These are phyloP conservation scores for Onychomys leucogaster DNA, from an alignment of 2,797 vertebrate genomes.

Conservation along the genomic window DNA sequence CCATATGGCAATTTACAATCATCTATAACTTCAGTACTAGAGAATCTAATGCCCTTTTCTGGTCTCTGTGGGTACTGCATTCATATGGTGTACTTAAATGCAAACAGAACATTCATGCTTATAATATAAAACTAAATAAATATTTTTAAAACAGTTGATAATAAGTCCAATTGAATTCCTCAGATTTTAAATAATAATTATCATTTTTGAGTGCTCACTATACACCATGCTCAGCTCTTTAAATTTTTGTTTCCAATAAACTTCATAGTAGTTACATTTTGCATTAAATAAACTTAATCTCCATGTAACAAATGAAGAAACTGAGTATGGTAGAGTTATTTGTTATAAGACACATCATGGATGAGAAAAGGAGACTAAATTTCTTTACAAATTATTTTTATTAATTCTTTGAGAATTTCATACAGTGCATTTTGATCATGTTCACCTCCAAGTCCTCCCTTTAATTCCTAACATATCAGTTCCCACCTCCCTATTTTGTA, in stretches of 20 bases:
- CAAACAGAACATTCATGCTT: not conserved
- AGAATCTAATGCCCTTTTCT: not conserved
- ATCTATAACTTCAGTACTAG: not conserved
- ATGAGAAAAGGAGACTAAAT: not conserved
- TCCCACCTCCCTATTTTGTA: not conserved
- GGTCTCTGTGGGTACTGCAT: not conserved
- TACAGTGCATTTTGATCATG: not conserved
- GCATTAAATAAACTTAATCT: not conserved
- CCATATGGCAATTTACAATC: not conserved
- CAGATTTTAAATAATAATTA: not conserved
- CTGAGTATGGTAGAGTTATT: not conserved
- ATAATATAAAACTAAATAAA: not conserved
- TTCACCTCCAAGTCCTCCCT: not conserved
- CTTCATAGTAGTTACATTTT: conserved; percentile 2
- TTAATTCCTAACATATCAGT: not conserved
- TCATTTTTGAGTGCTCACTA: not conserved
- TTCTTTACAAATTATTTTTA: not conserved
- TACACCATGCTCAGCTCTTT: not conserved
- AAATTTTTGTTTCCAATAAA: conserved; percentile 3
- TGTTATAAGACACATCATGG: not conserved
- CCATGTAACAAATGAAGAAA: conserved; percentile 44
- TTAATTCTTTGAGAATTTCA: not conserved
- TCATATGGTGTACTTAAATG: not conserved
- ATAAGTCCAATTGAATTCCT: not conserved
- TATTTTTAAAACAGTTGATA: not conserved